These are phyloP conservation scores for Centruroides sculpturatus DNA, from an alignment of 1,140 invertebrate genomes.

Conservation along the genomic window DNA sequence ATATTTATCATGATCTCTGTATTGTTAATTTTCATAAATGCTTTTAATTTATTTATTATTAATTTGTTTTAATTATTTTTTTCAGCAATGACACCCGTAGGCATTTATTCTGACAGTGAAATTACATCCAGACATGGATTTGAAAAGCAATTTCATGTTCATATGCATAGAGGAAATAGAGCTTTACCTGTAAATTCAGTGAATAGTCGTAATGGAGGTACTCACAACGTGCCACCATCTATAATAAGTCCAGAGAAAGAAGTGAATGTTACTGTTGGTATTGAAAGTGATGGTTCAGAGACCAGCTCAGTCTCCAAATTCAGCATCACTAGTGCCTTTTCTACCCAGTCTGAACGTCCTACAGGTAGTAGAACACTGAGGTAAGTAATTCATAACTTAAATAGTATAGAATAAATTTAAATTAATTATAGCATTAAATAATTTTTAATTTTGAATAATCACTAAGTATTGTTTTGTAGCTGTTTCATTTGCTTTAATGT, in stretches of 20 bases:
- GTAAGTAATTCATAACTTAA: constrained; percentile 1
- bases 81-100: constrained; percentile 4
- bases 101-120: constrained; percentile 20
- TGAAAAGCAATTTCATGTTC: constrained; percentile 11
- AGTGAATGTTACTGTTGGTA: background rate
- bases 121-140: constrained; percentile 10
- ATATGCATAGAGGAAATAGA: constrained; percentile 1
- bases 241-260: too few species aligned
- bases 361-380: constrained; percentile 17
- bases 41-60: too few species aligned
- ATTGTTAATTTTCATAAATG: too few species aligned
- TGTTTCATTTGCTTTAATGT: too few species aligned
- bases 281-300: constrained; percentile 19
- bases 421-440: background rate
- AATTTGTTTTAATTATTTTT: background rate
- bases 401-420: background rate
- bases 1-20: too few species aligned
- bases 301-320: constrained; percentile 19
- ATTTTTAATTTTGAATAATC: too few species aligned
- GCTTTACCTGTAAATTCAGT: background rate
- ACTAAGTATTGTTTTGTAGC: too few species aligned
- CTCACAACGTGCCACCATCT: background rate
- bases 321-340: constrained; percentile 19
- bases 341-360: constrained; percentile 17
- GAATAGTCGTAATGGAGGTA: background rate